Percentiles rank a stretch among this genome's conserved stretches.
phyloP scores from a whole-genome alignment of 2,113 vertebrate species.

The Peromyscus californicus region DNA sequence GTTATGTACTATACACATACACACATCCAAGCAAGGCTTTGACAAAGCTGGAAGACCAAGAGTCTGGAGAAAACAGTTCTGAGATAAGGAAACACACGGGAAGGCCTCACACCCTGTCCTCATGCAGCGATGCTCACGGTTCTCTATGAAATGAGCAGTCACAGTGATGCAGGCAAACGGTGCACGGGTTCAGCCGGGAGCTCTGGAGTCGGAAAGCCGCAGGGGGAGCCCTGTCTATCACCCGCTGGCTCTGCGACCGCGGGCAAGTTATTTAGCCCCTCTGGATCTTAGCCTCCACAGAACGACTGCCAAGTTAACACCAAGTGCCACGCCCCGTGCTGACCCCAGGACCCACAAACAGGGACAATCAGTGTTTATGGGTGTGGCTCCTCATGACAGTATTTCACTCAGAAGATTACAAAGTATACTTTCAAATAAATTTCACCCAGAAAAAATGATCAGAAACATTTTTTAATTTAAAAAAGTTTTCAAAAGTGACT shows the following conservation, averaged over 20 bases:
- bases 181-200: slow-evolving; percentile 16
- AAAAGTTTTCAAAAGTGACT: not conserved
- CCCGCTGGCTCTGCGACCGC: slow-evolving; percentile 27
- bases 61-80: slow-evolving; percentile 23
- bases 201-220: slow-evolving; percentile 23
- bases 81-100: slow-evolving; percentile 31
- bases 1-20: slow-evolving; percentile 5
- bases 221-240: not conserved
- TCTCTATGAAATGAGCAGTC: slow-evolving; percentile 44
- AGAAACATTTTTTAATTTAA: slow-evolving; percentile 41
- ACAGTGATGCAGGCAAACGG: not conserved
- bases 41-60: slow-evolving; percentile 50
- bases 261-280: slow-evolving; percentile 62
- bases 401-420: slow-evolving; percentile 44
- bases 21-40: slow-evolving; percentile 58
- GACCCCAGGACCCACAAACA: slow-evolving; percentile 3
- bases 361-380: slow-evolving; percentile 36
- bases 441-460: slow-evolving; percentile 63
- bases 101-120: slow-evolving; percentile 58
- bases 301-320: slow-evolving; percentile 11
- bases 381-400: slow-evolving; percentile 24
- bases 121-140: slow-evolving; percentile 23
- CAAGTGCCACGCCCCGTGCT: slow-evolving; percentile 38
- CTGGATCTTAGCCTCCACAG: slow-evolving; percentile 46
- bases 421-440: slow-evolving; percentile 59